Evolutionary conservation across 2,113 vertebrate species (phyloP).

Genomic region (Recurvirostra avosetta): DNA sequence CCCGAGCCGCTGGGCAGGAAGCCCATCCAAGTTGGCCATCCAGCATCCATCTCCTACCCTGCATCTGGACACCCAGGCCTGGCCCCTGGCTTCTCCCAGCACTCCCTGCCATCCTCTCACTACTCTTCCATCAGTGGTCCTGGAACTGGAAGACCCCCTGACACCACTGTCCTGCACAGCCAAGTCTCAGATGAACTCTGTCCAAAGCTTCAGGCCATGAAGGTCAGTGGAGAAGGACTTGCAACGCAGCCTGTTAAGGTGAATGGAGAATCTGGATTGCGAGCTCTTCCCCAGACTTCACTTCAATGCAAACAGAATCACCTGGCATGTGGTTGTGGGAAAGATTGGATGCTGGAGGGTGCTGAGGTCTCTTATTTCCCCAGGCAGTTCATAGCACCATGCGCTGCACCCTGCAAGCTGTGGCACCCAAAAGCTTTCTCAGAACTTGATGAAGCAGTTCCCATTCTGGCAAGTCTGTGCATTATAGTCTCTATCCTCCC

Average conservation of each 20-base stretch:
- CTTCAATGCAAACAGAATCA: background rate
- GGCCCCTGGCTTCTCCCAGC: background rate
- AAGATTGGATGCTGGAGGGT: background rate
- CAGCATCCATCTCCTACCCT: background rate
- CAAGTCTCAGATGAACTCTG: accelerated
- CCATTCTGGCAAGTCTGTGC: background rate
- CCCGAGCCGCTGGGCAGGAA: background rate
- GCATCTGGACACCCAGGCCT: background rate
- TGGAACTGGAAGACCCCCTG: background rate
- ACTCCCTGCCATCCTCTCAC: background rate
- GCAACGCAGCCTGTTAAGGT: accelerated
- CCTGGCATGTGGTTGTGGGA: background rate
- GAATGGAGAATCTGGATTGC: background rate
- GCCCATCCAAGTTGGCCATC: background rate
- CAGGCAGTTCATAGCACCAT: accelerated
- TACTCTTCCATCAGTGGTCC: background rate
- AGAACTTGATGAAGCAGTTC: background rate
- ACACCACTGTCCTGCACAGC: background rate
- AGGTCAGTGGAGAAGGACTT: background rate
- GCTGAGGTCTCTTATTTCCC: background rate
- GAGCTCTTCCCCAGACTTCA: background rate
- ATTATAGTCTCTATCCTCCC: background rate
- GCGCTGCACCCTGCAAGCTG: background rate
- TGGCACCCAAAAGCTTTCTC: background rate
- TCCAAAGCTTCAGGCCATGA: accelerated